Evolutionary conservation across 2,113 vertebrate species (phyloP).

Genomic region (Anhinga anhinga): DNA sequence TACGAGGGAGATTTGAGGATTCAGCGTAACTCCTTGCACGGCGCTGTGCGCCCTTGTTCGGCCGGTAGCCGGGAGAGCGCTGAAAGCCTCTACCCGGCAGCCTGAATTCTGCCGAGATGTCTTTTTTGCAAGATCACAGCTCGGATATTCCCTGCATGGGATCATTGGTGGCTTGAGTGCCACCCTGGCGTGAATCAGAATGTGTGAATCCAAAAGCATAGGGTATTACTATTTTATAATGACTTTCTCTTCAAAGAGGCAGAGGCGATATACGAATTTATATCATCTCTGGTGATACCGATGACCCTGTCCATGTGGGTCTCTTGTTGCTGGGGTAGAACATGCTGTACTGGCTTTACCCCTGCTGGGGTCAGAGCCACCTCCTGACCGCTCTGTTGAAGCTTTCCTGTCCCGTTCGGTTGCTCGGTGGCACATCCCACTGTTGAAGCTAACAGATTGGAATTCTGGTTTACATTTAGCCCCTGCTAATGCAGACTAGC

Average conservation of each 20-base stretch:
- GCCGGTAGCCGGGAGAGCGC: background rate
- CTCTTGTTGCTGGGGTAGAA: background rate
- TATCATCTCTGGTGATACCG: rapidly evolving
- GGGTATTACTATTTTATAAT: rapidly evolving
- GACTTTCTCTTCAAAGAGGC: background rate
- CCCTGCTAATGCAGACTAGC: background rate
- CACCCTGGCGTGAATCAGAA: rapidly evolving
- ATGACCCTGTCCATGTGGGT: rapidly evolving
- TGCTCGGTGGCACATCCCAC: background rate
- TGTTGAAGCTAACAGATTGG: background rate
- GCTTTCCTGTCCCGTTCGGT: rapidly evolving
- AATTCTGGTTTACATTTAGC: background rate
- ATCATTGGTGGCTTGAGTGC: rapidly evolving
- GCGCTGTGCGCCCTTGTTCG: rapidly evolving
- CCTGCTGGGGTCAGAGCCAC: background rate
- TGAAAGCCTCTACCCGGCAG: background rate
- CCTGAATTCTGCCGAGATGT: no score
- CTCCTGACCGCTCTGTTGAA: no score
- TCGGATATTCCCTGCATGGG: rapidly evolving
- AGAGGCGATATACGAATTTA: background rate
- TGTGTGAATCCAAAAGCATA: rapidly evolving
- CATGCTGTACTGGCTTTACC: rapidly evolving
- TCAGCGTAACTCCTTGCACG: rapidly evolving
- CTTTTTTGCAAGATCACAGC: background rate
- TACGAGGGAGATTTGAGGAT: background rate